phyloP scores from a whole-genome alignment of 2,888 invertebrate genomes.

The Andrena bicolor region DNA sequence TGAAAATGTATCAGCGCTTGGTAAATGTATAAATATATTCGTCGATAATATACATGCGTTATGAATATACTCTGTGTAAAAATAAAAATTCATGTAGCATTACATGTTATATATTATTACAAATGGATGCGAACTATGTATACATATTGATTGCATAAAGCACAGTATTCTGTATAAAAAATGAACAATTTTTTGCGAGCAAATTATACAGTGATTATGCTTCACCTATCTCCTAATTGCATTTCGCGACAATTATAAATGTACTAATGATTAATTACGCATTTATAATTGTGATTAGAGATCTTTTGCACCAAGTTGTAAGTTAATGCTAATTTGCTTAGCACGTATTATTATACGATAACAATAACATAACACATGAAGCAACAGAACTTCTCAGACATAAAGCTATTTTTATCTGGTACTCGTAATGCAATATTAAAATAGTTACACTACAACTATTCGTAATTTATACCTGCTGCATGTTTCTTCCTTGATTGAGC shows the following conservation, averaged over 20 bases:
- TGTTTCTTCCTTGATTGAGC: conserved; percentile 84
- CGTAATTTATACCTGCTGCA: conserved; percentile 80
- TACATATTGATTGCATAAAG: conserved; percentile 15
- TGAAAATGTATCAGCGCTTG: conserved; percentile 30
- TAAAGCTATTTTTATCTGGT: conserved; percentile 37
- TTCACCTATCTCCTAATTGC: background rate
- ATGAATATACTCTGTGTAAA: conserved; percentile 24
- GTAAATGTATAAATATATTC: background rate
- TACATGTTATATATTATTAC: conserved; percentile 21
- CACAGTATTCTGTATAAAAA: conserved; percentile 8
- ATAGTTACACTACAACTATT: conserved; percentile 75
- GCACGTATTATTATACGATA: background rate
- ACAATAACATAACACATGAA: conserved; percentile 40
- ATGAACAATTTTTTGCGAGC: background rate
- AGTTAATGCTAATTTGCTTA: conserved; percentile 37
- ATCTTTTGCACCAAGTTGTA: conserved; percentile 15
- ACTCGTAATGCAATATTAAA: conserved; percentile 60
- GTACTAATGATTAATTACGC: conserved; percentile 22
- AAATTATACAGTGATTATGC: conserved; percentile 17
- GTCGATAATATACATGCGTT: conserved; percentile 55
- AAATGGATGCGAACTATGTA: conserved; percentile 12
- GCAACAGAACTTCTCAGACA: conserved; percentile 42
- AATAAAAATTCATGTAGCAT: conserved; percentile 16
- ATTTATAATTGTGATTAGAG: conserved; percentile 6
- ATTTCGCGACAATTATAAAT: background rate